These are phyloP conservation scores for Cantharis flavilabris DNA, from an alignment of 2,888 invertebrate genomes.

Conservation along the genomic window DNA sequence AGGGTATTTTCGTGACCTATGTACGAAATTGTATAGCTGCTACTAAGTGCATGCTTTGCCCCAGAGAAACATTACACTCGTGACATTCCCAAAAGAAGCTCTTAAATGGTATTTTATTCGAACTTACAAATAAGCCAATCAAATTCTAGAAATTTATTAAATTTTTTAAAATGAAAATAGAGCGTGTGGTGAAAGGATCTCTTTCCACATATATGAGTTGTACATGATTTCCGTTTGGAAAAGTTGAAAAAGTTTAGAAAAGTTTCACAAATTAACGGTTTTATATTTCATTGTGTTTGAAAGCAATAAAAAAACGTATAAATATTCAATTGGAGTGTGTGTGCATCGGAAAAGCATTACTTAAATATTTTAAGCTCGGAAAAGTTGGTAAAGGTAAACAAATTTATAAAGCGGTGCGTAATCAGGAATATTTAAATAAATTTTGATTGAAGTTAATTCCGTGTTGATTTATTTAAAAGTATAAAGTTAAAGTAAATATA, in stretches of 20 bases:
- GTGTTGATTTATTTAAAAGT: background rate
- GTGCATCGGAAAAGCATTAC: background rate
- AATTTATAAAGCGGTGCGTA: slow-evolving; percentile 22
- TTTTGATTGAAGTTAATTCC: background rate
- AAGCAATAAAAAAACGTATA: background rate
- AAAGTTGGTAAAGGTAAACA: slow-evolving; percentile 12
- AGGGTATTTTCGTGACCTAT: background rate
- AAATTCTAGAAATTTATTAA: background rate
- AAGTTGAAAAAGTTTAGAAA: background rate
- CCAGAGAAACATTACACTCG: background rate
- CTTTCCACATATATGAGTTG: background rate
- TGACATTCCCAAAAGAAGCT: background rate
- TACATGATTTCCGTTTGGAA: background rate
- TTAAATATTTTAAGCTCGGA: background rate
- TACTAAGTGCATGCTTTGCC: background rate
- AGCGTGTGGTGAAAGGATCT: no score
- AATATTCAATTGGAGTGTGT: background rate
- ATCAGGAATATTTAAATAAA: background rate
- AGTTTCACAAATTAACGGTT: background rate
- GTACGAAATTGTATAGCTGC: background rate
- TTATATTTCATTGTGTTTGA: background rate
- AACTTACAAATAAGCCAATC: background rate
- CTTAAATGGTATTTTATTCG: background rate
- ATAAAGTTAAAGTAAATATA: background rate
- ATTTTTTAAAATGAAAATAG: background rate